Evolutionary conservation across 2,888 invertebrate species (phyloP).

Genomic region (Steinernema hermaphroditum): DNA sequence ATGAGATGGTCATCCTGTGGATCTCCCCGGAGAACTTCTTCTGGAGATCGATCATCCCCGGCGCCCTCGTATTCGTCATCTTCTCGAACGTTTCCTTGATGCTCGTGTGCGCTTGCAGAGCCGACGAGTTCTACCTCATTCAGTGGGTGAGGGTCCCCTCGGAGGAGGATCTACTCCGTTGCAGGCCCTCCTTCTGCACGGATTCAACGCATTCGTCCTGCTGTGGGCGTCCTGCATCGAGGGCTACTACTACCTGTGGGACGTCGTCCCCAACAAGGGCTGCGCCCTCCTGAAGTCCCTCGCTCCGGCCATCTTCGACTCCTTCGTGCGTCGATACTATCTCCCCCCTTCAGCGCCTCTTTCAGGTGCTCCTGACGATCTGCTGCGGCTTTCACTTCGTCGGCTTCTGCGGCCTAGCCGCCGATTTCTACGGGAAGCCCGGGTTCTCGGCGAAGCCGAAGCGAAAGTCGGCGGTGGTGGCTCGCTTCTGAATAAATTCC

Average conservation of each 20-base stretch:
- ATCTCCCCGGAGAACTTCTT: conserved; percentile 10
- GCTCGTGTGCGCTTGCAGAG: not conserved
- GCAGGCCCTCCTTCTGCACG: conserved; percentile 9
- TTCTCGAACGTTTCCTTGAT: not conserved
- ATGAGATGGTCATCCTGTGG: not conserved
- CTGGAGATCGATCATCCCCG: not conserved
- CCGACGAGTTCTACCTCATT: not conserved
- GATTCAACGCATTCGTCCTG: not conserved
- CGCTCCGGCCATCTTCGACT: conserved; percentile 9
- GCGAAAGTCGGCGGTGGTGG: conserved; percentile 21
- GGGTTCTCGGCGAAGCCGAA: not conserved
- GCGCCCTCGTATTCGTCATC: not conserved
- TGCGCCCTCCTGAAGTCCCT: not conserved
- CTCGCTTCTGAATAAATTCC: conserved; percentile 17
- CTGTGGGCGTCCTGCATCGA: not conserved
- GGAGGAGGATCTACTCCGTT: not conserved
- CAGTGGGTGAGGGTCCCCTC: not conserved
- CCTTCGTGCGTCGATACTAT: conserved; percentile 15
- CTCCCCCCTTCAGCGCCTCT: no score
- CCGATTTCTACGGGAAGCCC: conserved; percentile 13
- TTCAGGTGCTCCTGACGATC: conserved; percentile 16
- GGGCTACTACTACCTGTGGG: conserved; percentile 15
- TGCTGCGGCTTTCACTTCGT: conserved; percentile 16
- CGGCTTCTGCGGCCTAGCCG: not conserved
- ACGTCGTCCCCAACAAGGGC: not conserved